Conservation (phyloP, 2,888 invertebrate species). For the Cosmopolites sordidus region DNA sequence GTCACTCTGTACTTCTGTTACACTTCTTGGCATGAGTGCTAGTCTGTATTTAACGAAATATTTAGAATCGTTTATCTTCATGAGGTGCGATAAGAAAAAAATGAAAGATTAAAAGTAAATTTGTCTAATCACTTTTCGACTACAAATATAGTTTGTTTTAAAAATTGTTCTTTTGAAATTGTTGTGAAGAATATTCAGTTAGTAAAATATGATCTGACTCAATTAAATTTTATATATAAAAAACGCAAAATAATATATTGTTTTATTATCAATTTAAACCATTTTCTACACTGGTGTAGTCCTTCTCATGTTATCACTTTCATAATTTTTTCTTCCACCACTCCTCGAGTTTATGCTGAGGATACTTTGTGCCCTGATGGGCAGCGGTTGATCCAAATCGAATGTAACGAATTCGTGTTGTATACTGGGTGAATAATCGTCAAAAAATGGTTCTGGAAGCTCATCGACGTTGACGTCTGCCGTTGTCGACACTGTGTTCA, state of each 20-base stretch:
- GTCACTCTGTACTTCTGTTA: too few species aligned
- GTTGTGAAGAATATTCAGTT: background rate
- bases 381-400: slow-evolving; percentile 58
- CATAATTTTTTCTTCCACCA: slow-evolving; percentile 48
- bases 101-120: too few species aligned
- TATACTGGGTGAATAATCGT: slow-evolving; percentile 55
- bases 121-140: too few species aligned
- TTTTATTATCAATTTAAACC: background rate
- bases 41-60: too few species aligned
- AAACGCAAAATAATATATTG: background rate
- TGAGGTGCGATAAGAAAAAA: too few species aligned
- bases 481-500: slow-evolving; percentile 52
- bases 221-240: background rate
- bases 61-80: too few species aligned
- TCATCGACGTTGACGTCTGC: slow-evolving; percentile 53
- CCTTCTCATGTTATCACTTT: slow-evolving; percentile 53
- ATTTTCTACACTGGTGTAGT: slow-evolving; percentile 55
- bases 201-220: background rate
- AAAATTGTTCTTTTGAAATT: too few species aligned
- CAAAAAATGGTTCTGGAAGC: slow-evolving; percentile 41
- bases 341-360: slow-evolving; percentile 41
- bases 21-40: too few species aligned
- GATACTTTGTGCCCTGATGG: slow-evolving; percentile 42
- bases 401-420: slow-evolving; percentile 68
- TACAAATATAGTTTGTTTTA: too few species aligned